phyloP scores from a whole-genome alignment of 1,140 invertebrate genomes.

The Solenopsis invicta region DNA sequence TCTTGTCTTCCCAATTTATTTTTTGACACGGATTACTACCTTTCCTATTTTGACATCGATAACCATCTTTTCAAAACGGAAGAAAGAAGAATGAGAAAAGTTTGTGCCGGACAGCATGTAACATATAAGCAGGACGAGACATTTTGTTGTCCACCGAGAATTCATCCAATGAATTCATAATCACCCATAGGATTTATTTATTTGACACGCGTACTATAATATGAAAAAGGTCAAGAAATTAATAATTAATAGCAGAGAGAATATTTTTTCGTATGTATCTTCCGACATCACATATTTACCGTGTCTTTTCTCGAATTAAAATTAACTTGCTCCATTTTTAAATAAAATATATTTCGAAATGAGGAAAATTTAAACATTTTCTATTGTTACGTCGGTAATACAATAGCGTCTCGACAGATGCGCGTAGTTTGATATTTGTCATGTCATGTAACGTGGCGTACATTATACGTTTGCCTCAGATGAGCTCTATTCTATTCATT shows the following conservation, averaged over 20 bases:
- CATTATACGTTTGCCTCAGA: constrained; percentile 40
- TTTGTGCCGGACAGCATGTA: not conserved
- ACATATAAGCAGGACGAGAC: not conserved
- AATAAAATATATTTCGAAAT: not conserved
- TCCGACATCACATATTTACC: not conserved
- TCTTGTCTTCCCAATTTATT: not conserved
- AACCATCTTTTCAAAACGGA: not conserved
- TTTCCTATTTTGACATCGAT: not conserved
- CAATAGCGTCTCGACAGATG: not conserved
- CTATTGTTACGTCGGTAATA: not conserved
- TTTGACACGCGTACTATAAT: not conserved
- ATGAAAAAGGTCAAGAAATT: constrained; percentile 20
- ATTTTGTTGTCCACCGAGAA: constrained; percentile 41
- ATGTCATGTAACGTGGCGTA: constrained; percentile 27
- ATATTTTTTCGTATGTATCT: not conserved
- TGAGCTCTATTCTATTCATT: constrained; percentile 53
- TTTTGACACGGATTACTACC: not conserved
- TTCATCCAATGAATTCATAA: constrained; percentile 51
- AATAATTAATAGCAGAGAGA: constrained; percentile 12
- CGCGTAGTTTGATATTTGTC: constrained; percentile 35
- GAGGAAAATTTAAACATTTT: constrained; percentile 8
- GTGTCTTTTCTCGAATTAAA: not conserved
- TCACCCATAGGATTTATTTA: constrained; percentile 18
- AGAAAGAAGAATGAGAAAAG: constrained; percentile 11
- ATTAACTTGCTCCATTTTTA: not conserved